Evolutionary conservation across 2,113 vertebrate species (phyloP).

Genomic region (Rissa tridactyla): DNA sequence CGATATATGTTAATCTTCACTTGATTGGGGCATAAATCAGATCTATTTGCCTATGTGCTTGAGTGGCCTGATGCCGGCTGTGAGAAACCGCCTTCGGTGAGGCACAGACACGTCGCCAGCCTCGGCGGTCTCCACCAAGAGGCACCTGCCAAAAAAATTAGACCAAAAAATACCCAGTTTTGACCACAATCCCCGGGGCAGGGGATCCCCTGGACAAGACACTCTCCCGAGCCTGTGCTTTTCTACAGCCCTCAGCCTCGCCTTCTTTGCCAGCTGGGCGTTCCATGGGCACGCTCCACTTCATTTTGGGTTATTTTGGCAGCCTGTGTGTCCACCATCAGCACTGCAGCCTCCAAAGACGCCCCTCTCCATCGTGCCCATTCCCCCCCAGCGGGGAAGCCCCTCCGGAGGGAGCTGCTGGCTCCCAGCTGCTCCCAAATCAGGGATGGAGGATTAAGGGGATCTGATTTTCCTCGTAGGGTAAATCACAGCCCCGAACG

Average conservation of each 20-base stretch:
- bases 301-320: neutral
- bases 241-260: neutral
- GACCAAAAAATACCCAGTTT: neutral
- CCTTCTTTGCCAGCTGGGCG: neutral
- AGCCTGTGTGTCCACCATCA: neutral
- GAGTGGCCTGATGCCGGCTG: neutral
- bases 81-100: neutral
- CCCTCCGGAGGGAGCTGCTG: neutral
- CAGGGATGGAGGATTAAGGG: neutral
- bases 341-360: neutral
- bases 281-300: fast-evolving
- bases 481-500: neutral
- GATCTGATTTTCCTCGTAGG: neutral
- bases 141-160: neutral
- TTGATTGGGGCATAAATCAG: neutral
- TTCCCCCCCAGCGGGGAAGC: neutral
- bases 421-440: neutral
- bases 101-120: neutral
- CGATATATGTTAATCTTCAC: neutral
- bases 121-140: neutral
- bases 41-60: neutral
- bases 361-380: fast-evolving
- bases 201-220: neutral
- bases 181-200: neutral
- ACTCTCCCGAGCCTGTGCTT: fast-evolving